Evolutionary conservation across 2,888 invertebrate species (phyloP), one percentile per base, ranked within the genome.

Genomic region (Eucriotettix oculatus): DNA sequence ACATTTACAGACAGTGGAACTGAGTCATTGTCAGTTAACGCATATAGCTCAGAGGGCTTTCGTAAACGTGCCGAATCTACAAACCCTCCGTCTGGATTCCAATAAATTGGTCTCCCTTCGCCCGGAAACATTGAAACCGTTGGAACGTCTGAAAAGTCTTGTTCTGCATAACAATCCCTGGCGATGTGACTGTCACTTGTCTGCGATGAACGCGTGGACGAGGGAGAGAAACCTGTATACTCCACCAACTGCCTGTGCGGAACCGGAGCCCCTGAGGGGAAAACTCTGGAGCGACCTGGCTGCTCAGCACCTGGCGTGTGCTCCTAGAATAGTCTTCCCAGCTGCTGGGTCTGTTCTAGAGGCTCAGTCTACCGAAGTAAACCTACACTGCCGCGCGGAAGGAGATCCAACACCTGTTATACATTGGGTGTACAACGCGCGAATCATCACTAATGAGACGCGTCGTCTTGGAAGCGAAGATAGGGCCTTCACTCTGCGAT

Each of bases 111-210:
- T 83, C 58, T 78, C 79, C 58, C 72, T 92, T 56, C 80, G 79
- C 67, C 58, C 60, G 10, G 62, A 61, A 17, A 58, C 61, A 10
- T 43, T 67, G 57, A 58, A 58, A 11, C 64, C 64, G 56, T 64
- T 69, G 59, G 70, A 71, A 41, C 84, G 82, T 64, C 72, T 93
- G 58, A 81, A 81, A 41, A 86, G 86, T 67, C 75, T 94, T 54
- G 85, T 85, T 59, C 76, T 93, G 1, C 82, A 84, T 64, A 83
- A 85, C 63, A 94, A 94, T 71, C 87, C 87, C 0, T 94, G 93
- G 93, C 80, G 85, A 62, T 94, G 94, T 70, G 90, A 93, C 69
- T 94, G 94, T 69, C 82, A 85, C 64, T 75, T 94, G 59, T 84
- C 87, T 68, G 79, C 81, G 16, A 87, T 93, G 65, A 81, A 90